phyloP scores from a whole-genome alignment of 2,113 vertebrate species.

The Aptenodytes forsteri region DNA sequence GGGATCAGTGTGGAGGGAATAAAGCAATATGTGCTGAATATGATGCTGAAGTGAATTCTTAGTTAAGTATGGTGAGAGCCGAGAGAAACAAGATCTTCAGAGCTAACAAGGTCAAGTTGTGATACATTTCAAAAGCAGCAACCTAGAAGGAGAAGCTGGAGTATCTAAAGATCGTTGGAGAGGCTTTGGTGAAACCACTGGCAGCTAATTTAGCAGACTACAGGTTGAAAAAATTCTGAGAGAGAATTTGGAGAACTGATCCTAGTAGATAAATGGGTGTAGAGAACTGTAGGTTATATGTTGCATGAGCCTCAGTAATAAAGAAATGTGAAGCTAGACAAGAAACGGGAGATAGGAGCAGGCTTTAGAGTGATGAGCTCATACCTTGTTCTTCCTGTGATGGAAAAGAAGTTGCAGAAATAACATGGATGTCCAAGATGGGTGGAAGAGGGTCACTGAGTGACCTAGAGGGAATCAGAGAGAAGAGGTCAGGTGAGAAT shows the following conservation, averaged over 20 bases:
- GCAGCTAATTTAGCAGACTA: not conserved
- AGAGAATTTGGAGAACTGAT: not conserved
- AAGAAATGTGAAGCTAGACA: not conserved
- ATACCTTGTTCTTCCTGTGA: not conserved
- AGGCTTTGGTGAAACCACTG: not conserved
- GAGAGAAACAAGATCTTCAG: not conserved
- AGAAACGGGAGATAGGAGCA: not conserved
- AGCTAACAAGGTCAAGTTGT: not conserved
- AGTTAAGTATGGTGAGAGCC: not conserved
- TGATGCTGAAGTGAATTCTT: not conserved
- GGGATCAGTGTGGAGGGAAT: not conserved
- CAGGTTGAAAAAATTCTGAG: not conserved
- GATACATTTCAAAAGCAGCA: not conserved
- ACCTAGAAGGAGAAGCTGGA: not conserved
- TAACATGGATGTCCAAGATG: not conserved
- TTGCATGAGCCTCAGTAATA: not conserved
- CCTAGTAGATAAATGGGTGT: not conserved
- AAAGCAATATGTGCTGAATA: not conserved
- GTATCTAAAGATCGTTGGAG: not conserved
- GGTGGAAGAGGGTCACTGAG: not conserved
- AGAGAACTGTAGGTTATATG: not conserved
- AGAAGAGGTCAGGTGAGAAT: not conserved
- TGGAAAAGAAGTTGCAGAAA: not conserved
- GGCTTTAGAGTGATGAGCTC: not conserved
- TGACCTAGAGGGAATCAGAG: not conserved